Evolutionary conservation across 2,797 vertebrate species (phyloP).

Genomic region (Siniperca undulata): DNA sequence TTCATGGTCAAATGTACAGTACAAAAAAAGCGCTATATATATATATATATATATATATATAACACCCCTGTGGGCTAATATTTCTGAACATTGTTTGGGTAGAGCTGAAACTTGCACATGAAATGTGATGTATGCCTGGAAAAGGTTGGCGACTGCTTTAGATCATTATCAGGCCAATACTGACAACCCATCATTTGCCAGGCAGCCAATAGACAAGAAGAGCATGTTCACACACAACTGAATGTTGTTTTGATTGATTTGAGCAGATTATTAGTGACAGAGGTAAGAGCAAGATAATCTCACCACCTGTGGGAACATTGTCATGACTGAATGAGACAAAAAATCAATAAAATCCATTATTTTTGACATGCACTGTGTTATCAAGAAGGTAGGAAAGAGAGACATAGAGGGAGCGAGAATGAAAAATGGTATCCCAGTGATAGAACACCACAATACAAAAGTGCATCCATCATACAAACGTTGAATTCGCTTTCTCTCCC

Average conservation of each 20-base stretch:
- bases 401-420: background rate
- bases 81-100: background rate
- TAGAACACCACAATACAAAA: background rate
- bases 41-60: no score
- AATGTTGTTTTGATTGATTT: background rate
- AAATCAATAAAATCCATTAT: background rate
- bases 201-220: background rate
- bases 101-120: background rate
- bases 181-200: background rate
- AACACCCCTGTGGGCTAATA: background rate
- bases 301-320: background rate
- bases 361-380: background rate
- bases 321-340: background rate
- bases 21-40: background rate
- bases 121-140: background rate
- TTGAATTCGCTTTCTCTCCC: slow-evolving; percentile 1
- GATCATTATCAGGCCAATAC: background rate
- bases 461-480: background rate
- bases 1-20: background rate
- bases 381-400: background rate
- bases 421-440: background rate
- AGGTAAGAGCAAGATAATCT: background rate
- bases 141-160: background rate
- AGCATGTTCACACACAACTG: background rate
- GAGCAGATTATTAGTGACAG: slow-evolving; percentile 1